These are phyloP conservation scores for Synanthedon andrenaeformis DNA, from an alignment of 2,888 invertebrate genomes.

Conservation along the genomic window DNA sequence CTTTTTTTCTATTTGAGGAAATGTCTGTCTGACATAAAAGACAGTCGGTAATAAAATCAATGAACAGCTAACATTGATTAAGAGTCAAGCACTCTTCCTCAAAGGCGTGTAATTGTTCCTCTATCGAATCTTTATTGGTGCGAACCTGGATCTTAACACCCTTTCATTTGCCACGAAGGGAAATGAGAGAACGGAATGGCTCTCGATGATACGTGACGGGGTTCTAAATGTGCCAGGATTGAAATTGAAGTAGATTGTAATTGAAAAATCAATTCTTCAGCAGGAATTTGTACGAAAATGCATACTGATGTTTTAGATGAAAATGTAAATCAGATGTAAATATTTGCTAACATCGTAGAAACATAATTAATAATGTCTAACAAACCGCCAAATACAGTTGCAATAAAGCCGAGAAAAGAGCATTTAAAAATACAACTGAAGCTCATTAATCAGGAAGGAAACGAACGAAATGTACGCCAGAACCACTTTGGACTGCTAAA, in stretches of 20 bases:
- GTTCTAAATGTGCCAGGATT: slow-evolving; percentile 2
- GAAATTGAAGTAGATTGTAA: slow-evolving; percentile 1
- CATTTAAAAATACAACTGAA: not conserved
- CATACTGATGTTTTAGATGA: not conserved
- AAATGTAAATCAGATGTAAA: not conserved
- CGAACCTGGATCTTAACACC: not conserved
- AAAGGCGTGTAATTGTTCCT: too few species aligned
- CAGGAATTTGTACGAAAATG: not conserved
- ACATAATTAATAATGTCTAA: too few species aligned
- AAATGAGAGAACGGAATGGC: slow-evolving; percentile 6
- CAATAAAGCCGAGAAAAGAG: not conserved
- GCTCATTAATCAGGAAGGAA: not conserved
- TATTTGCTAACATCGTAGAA: too few species aligned
- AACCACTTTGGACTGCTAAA: slow-evolving; percentile 4
- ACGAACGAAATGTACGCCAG: not conserved
- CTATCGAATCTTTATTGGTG: not conserved
- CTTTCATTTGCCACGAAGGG: slow-evolving; percentile 4
- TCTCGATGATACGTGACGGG: slow-evolving; percentile 6
- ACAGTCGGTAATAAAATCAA: too few species aligned
- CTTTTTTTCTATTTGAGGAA: too few species aligned
- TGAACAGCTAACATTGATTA: too few species aligned
- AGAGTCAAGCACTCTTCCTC: too few species aligned
- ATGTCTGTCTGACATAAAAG: too few species aligned
- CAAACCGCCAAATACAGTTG: too few species aligned
- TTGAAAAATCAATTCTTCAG: slow-evolving; percentile 3